Evolutionary conservation across 2,113 vertebrate genomes (phyloP).

Genomic region (Madoqua kirkii): DNA sequence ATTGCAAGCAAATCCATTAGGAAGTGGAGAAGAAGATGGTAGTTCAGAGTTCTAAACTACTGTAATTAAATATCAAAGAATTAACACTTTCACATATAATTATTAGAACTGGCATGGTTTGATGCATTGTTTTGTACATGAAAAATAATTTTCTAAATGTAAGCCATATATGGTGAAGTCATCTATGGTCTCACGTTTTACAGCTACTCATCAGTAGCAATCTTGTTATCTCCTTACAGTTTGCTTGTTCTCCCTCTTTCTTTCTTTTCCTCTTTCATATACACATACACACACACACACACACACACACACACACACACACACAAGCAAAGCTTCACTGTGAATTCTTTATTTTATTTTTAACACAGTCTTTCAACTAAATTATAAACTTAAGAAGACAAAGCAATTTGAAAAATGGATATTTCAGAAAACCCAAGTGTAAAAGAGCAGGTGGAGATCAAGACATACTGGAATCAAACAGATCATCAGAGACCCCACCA

Average conservation of each 20-base stretch:
- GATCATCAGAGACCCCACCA: not conserved
- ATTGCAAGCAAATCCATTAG: not conserved
- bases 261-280: not conserved
- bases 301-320: no score
- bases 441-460: not conserved
- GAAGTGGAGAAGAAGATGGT: not conserved
- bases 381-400: not conserved
- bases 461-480: not conserved
- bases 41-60: not conserved
- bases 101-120: not conserved
- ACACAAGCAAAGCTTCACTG: not conserved
- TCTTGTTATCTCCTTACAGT: not conserved
- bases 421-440: not conserved
- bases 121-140: not conserved
- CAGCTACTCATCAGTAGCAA: not conserved
- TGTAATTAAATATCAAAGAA: not conserved
- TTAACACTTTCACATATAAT: not conserved
- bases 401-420: not conserved
- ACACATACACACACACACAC: not conserved
- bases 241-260: not conserved
- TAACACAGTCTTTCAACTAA: not conserved
- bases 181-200: no score
- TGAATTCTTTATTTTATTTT: not conserved
- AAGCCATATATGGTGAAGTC: not conserved
- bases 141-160: not conserved